Evolutionary conservation across 1,140 invertebrate genomes (phyloP).

Genomic region (Anagrus nilaparvatae): DNA sequence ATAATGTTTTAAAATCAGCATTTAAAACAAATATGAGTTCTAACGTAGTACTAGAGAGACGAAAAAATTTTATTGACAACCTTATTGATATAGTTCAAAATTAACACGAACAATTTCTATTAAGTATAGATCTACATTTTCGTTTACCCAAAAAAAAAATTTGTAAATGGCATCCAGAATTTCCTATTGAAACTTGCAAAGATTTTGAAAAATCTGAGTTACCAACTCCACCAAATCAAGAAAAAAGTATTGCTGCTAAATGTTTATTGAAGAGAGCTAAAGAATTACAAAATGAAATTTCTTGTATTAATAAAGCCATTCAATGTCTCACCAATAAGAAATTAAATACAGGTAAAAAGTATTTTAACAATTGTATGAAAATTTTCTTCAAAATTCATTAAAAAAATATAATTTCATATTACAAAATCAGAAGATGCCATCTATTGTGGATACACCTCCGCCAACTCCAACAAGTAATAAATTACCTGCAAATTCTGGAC

Average conservation of each 20-base stretch:
- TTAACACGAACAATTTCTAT: conserved; percentile 70
- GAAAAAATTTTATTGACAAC: conserved; percentile 51
- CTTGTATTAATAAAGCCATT: conserved; percentile 67
- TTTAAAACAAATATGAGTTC: conserved; percentile 45
- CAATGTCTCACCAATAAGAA: conserved; percentile 48
- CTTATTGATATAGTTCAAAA: conserved; percentile 53
- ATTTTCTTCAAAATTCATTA: too few relatives aligned
- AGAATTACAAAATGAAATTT: conserved; percentile 62
- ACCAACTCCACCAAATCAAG: conserved; percentile 60
- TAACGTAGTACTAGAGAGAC: conserved; percentile 50
- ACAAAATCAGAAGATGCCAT: too few relatives aligned
- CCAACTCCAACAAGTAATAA: conserved; percentile 24
- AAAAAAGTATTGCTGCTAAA: conserved; percentile 63
- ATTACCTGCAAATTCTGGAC: conserved; percentile 36
- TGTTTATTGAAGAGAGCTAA: conserved; percentile 71
- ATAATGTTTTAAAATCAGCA: conserved; percentile 27
- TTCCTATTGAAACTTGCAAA: conserved; percentile 72
- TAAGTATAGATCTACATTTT: conserved; percentile 61
- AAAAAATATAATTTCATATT: too few relatives aligned
- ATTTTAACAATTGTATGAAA: too few relatives aligned
- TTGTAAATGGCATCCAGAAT: conserved; percentile 85
- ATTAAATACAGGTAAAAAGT: conserved; percentile 20
- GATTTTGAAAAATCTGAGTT: conserved; percentile 59
- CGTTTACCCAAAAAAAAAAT: conserved; percentile 60
- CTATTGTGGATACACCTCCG: conserved; percentile 35